phyloP scores from a whole-genome alignment of 2,797 vertebrate genomes.

The Rhynchonycteris naso region DNA sequence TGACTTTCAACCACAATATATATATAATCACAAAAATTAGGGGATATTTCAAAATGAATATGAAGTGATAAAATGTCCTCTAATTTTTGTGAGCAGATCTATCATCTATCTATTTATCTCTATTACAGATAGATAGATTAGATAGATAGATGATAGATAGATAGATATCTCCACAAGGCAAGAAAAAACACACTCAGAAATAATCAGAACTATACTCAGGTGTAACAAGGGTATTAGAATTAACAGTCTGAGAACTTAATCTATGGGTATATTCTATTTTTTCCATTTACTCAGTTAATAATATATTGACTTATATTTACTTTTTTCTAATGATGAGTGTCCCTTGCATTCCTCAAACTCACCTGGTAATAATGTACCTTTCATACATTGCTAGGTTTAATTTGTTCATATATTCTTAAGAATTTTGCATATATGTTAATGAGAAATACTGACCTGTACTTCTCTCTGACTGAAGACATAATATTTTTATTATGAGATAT shows the following conservation, averaged over 20 bases:
- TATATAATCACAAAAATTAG: too few relatives aligned
- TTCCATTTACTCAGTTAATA: neutral
- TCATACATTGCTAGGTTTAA: neutral
- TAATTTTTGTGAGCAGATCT: too few relatives aligned
- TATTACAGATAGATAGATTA: too few relatives aligned
- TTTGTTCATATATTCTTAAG: neutral
- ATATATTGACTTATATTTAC: neutral
- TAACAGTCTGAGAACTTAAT: neutral
- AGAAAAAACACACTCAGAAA: neutral
- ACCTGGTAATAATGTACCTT: neutral
- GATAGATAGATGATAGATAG: neutral
- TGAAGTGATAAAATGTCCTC: too few relatives aligned
- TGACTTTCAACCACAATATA: neutral
- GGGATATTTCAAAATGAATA: too few relatives aligned
- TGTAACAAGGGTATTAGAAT: neutral
- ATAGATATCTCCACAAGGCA: neutral
- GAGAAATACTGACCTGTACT: neutral
- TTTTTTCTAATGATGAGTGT: neutral
- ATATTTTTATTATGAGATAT: slow-evolving; percentile 1
- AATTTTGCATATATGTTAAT: neutral
- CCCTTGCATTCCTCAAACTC: neutral
- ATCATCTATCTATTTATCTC: too few relatives aligned
- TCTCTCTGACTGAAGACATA: neutral
- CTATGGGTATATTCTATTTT: neutral
- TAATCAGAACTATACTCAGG: neutral